phyloP scores from a whole-genome alignment of 1,140 invertebrate species.

The Drosophila setifemur region DNA sequence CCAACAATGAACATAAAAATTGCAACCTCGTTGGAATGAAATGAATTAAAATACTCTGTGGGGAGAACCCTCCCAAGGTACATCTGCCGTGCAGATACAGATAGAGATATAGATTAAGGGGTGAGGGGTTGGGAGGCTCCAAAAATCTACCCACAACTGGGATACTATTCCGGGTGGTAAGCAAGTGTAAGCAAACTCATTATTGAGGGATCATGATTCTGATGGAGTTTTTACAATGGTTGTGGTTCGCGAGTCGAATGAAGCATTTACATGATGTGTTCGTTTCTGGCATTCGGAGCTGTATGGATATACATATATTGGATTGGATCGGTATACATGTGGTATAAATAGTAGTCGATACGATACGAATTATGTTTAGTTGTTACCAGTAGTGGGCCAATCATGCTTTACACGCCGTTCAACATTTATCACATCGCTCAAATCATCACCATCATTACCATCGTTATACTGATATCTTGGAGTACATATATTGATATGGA shows the following conservation, averaged over 20 bases:
- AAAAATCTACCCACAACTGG: neutral
- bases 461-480: slow-evolving; percentile 27
- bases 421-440: slow-evolving; percentile 74
- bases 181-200: slow-evolving; percentile 1
- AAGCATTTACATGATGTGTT: slow-evolving; percentile 45
- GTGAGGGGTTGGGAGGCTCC: neutral
- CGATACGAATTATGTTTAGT: slow-evolving; percentile 49
- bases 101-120: neutral
- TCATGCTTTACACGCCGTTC: slow-evolving; percentile 79
- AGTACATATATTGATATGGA: slow-evolving; percentile 16
- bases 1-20: neutral
- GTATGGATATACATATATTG: slow-evolving; percentile 18
- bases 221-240: slow-evolving; percentile 72
- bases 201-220: slow-evolving; percentile 29
- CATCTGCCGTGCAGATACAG: neutral
- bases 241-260: slow-evolving; percentile 14
- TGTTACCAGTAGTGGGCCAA: slow-evolving; percentile 82
- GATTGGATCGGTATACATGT: slow-evolving; percentile 42
- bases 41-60: too few relatives aligned
- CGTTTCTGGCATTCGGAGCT: slow-evolving; percentile 32
- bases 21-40: neutral
- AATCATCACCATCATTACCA: slow-evolving; percentile 58
- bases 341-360: slow-evolving; percentile 42
- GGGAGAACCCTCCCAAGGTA: too few relatives aligned
- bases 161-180: slow-evolving; percentile 4